phyloP scores from a whole-genome alignment of 2,888 invertebrate genomes.

The Papilio demoleus region DNA sequence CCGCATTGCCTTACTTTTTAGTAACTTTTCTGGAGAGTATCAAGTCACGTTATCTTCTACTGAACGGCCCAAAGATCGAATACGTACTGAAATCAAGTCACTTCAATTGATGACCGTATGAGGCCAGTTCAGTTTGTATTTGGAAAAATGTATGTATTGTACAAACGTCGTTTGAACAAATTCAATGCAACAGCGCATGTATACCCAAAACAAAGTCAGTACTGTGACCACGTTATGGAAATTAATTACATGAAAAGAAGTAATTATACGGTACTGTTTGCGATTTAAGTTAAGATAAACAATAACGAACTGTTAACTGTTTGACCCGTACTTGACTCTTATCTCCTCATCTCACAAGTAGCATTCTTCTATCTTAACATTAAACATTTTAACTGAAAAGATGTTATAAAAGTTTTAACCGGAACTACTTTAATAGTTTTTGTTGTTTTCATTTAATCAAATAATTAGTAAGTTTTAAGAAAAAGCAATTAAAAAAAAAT shows the following conservation, averaged over 20 bases:
- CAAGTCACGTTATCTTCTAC: no score
- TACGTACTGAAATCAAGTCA: no score
- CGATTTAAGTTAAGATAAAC: conserved; percentile 36
- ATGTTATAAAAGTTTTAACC: conserved; percentile 30
- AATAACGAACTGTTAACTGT: conserved; percentile 40
- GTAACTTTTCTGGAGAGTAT: no score
- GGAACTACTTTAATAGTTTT: conserved; percentile 26
- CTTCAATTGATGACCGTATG: no score
- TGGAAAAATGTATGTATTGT: neutral
- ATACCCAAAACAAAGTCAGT: conserved; percentile 19
- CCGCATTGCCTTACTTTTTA: no score
- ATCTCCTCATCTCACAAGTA: conserved; percentile 40
- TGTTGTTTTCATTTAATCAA: conserved; percentile 5
- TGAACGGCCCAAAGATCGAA: no score
- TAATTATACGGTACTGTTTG: conserved; percentile 40
- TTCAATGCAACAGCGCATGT: neutral
- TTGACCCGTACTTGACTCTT: conserved; percentile 40
- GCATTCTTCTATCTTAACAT: conserved; percentile 34
- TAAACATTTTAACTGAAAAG: conserved; percentile 34
- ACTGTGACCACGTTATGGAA: conserved; percentile 32
- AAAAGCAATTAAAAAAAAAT: neutral
- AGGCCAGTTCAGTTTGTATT: neutral
- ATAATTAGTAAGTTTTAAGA: conserved; percentile 4
- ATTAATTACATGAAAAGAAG: conserved; percentile 38
- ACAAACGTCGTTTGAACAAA: neutral